Evolutionary conservation across 2,113 vertebrate species (phyloP), one percentile per base, ranked within the genome.

Genomic region (Bubo scandiacus): DNA sequence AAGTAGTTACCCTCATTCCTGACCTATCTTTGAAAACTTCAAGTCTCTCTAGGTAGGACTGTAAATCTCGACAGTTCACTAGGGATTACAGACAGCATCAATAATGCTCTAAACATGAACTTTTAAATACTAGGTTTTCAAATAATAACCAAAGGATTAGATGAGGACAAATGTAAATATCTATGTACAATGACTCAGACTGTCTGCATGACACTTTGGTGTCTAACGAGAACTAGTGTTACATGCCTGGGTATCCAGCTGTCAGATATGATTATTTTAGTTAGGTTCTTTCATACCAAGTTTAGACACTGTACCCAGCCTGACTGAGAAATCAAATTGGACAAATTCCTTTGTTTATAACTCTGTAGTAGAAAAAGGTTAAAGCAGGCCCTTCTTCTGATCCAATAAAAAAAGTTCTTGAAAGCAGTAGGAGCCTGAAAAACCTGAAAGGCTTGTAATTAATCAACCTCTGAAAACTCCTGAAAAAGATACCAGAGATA

Each of bases 51-150:
- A 55, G 16, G 36, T 38, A 86, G 65, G 47, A 72, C 42, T 74
- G 81, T n/a, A 59, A 32, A 23, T 17, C 13, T 80, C 43, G 34
- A 79, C 14, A 61, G 75, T 77, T 89, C 40, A 63, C n/a, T 30
- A 78, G 22, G 34, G 66, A 62, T 67, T 79, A 59, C 0, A 0
- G n/a, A 58, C 17, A 11, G 4, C 38, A 88, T 34, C 52, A 73
- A 29, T 58, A 86, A 93, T 55, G 51, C 32, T 68, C 52, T 79
- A 74, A 90, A 86, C 36, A 67, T 27, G 29, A 72, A 84, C 61
- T 89, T 92, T 81, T 59, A 81, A 94, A 84, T 84, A 81, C 47
- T 78, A 63, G 10, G 11, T 71, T 94, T 94, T 88, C 43, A 89
- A 92, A 80, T 54, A 95, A 84, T 63, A 92, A 71, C 8, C 14